A percentile compares a stretch with the other conserved stretches of the same genome.
phyloP scores from a whole-genome alignment of 2,888 invertebrate species.

The Crossocerus cetratus region DNA sequence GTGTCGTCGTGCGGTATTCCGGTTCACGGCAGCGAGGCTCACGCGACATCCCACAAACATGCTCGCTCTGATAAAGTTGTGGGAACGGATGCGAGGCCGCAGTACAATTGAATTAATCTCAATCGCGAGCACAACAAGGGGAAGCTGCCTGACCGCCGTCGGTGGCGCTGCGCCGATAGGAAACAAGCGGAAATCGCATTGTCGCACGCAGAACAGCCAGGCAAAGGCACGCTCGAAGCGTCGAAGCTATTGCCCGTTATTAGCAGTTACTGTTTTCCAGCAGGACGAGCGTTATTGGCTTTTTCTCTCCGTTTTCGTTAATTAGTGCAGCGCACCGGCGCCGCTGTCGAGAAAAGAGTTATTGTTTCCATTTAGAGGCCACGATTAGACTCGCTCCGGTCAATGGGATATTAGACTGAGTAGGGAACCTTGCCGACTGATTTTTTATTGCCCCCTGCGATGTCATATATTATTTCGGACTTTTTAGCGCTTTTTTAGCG shows the following conservation, averaged over 20 bases:
- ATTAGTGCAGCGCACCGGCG: too few relatives aligned
- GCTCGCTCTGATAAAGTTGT: conserved; percentile 46
- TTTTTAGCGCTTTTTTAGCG: too few relatives aligned
- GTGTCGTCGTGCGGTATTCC: conserved; percentile 10
- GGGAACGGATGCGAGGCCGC: conserved; percentile 49
- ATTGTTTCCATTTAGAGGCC: too few relatives aligned
- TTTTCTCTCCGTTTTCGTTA: not conserved
- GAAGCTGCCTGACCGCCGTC: too few relatives aligned
- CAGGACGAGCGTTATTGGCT: conserved; percentile 41
- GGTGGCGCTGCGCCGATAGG: conserved; percentile 34
- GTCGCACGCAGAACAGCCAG: conserved; percentile 35
- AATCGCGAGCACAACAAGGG: conserved; percentile 52
- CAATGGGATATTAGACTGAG: too few relatives aligned
- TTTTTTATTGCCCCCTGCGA: too few relatives aligned
- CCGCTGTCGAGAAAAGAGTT: too few relatives aligned
- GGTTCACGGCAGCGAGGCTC: conserved; percentile 17
- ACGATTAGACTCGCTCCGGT: too few relatives aligned
- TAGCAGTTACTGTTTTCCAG: conserved; percentile 51
- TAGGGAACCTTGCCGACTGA: too few relatives aligned
- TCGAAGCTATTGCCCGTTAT: conserved; percentile 47
- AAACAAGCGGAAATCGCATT: conserved; percentile 57
- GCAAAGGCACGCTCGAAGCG: conserved; percentile 23
- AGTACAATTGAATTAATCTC: conserved; percentile 60
- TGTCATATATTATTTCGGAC: too few relatives aligned
- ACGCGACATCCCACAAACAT: not conserved